phyloP scores from a whole-genome alignment of 2,797 vertebrate species.

The Aythya fuligula region DNA sequence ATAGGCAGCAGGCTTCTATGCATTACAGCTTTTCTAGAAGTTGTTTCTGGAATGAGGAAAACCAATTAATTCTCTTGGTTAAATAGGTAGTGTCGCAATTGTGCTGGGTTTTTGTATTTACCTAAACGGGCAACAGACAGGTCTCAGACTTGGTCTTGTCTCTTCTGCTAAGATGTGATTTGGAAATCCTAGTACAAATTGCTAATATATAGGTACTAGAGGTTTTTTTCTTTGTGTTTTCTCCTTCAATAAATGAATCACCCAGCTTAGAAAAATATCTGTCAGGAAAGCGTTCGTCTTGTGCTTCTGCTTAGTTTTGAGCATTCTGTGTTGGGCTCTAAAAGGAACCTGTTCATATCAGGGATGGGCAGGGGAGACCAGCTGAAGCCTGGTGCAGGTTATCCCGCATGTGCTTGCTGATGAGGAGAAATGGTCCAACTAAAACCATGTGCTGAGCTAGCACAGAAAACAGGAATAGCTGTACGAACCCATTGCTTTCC shows the following conservation, averaged over 20 bases:
- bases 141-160: not conserved
- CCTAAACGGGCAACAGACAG: not conserved
- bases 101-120: not conserved
- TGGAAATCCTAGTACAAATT: not conserved
- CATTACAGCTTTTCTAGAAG: not conserved
- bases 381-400: not conserved
- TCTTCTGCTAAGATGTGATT: not conserved
- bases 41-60: not conserved
- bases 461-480: constrained; percentile 12
- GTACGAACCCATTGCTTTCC: constrained; percentile 25
- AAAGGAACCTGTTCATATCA: not conserved
- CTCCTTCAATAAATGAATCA: not conserved
- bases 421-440: not conserved
- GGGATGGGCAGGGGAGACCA: not conserved
- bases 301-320: not conserved
- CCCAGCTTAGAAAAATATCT: not conserved
- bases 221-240: not conserved
- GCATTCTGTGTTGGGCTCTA: not conserved
- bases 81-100: not conserved
- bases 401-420: not conserved
- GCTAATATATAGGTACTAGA: not conserved
- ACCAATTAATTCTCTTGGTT: not conserved
- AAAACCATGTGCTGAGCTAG: not conserved
- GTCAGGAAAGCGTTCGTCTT: not conserved
- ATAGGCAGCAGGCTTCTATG: not conserved